phyloP scores from a whole-genome alignment of 2,888 invertebrate genomes.

The Cephus rjabovi region DNA sequence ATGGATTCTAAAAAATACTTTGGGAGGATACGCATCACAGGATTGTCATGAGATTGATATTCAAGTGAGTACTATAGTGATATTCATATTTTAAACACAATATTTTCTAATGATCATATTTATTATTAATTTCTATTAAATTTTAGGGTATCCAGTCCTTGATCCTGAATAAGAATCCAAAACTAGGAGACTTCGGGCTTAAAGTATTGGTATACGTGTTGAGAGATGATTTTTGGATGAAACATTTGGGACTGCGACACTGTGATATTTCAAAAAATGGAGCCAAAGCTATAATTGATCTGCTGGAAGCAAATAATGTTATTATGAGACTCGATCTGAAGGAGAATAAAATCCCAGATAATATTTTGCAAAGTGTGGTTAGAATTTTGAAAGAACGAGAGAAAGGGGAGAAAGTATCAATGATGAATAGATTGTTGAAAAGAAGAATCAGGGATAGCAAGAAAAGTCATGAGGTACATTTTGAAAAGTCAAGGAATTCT shows the following conservation, averaged over 20 bases:
- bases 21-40: conserved; percentile 20
- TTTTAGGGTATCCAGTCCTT: conserved; percentile 34
- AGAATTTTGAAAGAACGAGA: conserved; percentile 30
- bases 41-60: not conserved
- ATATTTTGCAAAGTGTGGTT: conserved; percentile 25
- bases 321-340: conserved; percentile 34
- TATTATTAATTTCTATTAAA: conserved; percentile 21
- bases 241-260: conserved; percentile 31
- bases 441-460: not conserved
- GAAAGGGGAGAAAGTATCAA: conserved; percentile 19
- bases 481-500: not conserved
- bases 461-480: not conserved
- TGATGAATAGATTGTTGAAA: conserved; percentile 10
- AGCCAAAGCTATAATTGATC: conserved; percentile 29
- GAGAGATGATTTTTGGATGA: conserved; percentile 40
- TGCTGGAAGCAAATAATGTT: conserved; percentile 36
- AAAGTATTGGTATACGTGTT: conserved; percentile 24
- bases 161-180: conserved; percentile 38
- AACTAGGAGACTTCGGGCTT: conserved; percentile 36
- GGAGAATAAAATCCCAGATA: conserved; percentile 32
- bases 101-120: not conserved
- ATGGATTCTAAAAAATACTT: conserved; percentile 29
- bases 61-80: not conserved
- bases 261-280: conserved; percentile 40
- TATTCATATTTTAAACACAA: not conserved